A percentile compares a stretch with the other conserved stretches of the same genome.
These are phyloP conservation scores for Rhagonycha lutea DNA, from an alignment of 2,888 invertebrate species.

Conservation along the genomic window DNA sequence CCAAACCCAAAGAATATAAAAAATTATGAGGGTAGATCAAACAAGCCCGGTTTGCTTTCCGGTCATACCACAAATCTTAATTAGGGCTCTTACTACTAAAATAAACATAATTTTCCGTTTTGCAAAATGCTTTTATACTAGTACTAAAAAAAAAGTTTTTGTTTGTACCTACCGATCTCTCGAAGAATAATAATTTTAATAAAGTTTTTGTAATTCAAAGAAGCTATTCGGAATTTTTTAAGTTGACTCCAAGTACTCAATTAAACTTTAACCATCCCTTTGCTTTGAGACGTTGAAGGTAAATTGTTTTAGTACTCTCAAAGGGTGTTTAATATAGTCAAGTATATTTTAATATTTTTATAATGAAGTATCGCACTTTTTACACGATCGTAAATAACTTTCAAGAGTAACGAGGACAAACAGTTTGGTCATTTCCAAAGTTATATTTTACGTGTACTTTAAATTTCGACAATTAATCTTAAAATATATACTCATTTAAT, in stretches of 20 bases:
- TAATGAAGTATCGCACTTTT: background rate
- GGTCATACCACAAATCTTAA: background rate
- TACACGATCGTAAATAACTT: background rate
- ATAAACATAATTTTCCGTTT: background rate
- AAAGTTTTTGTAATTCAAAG: background rate
- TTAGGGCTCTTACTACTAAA: background rate
- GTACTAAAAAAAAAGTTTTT: background rate
- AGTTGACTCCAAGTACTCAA: background rate
- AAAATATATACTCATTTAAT: background rate
- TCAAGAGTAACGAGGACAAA: background rate
- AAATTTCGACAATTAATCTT: background rate
- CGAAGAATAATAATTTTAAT: background rate
- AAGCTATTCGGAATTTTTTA: background rate
- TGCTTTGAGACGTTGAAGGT: background rate
- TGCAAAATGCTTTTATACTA: background rate
- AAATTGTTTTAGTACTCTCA: background rate
- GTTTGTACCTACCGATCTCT: background rate
- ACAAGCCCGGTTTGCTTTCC: background rate
- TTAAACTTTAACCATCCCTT: background rate
- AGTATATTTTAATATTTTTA: background rate
- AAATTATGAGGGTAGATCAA: no score
- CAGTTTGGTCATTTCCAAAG: background rate
- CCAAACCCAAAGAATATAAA: no score
- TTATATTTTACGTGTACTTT: background rate
- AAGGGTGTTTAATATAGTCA: background rate